Base-by-base conservation (phyloP, 2,888 invertebrate genomes). In the Trissolcus brochymenae region DNA sequence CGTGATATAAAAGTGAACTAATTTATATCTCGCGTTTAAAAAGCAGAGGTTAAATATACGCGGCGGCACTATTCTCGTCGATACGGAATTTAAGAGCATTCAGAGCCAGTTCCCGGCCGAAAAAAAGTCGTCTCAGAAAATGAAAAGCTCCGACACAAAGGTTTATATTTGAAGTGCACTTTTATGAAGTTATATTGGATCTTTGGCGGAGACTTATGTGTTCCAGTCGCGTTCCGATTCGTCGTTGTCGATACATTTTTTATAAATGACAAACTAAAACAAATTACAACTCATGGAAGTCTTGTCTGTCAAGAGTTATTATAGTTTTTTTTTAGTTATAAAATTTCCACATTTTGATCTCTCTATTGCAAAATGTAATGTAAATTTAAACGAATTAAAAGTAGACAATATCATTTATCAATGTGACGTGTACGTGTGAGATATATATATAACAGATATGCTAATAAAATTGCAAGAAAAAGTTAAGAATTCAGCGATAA, bases 161-260 rank as follows among this genome's bases (percentile, higher is more conserved):
- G 60, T 66, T 66, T 25, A 57, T 62, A 74, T 53, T 74, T 59
- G 67, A 68, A 66, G 61, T 66, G 29, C 65, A 49, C 66, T 72
- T 73, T 73, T 73, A 73, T 66, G 66, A 50, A 73, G 55, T 59
- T 73, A 61, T 66, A 73, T 73, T 51, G 66, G 43, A 66, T 66
- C 54, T 73, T 71, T 71, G 53, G 49, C 43, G 51, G 51, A 54
- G 29, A 55, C 55, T 55, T 62, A 55, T 19, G 16, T 35, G 49
- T 54, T 68, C 16, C 41, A n/a, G 13, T 16, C 21, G 6, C 6
- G 14, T n/a, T 61, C 55, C 40, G 17, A 21, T 17, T 25, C 7
- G 35, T 53, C 7, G 40, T 46, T 62, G 57, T 56, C 62, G 56
- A 71, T 71, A 57, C 35, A 71, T 62, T 71, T 62, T 62, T 62